Base-by-base conservation (phyloP, 2,797 vertebrate species). In the Malacoctenus gilli region DNA sequence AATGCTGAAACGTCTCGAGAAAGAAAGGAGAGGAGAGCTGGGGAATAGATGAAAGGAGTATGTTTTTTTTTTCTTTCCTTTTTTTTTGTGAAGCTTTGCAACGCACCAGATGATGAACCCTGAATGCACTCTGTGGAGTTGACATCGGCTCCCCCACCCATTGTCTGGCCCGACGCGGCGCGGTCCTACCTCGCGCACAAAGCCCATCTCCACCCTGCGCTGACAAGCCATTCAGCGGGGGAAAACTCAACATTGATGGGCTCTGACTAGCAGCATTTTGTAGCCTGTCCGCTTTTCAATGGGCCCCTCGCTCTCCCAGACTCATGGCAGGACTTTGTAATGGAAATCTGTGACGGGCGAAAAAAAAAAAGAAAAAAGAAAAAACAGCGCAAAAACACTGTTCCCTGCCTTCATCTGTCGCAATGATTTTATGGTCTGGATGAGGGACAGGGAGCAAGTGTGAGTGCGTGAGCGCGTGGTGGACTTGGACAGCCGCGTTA, bases 311-410 rank as follows among this genome's bases (percentile, higher is more conserved):
- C 75, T 77, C 80, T 83, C 79, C 64, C 81, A 78, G 78, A 80
- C 82, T 85, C 83, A 84, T 68, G 69, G 80, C 84, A 80, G 20
- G 77, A 89, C 87, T 87, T 90, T 89, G 87, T 89, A 87, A 90
- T 90, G 88, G 88, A 90, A 89, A 90, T 89, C 59, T 83, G 81
- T 86, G 77, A 84, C 72, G 55, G 82, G 79, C 72, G n/a, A n/a
- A n/a, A n/a, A n/a, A n/a, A n/a, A n/a, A n/a, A n/a, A n/a, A n/a
- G n/a, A n/a, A 77, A n/a, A n/a, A n/a, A n/a, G n/a, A n/a, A n/a
- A 83, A 83, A 87, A 86, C 80, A 77, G 82, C 84, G 82, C 71
- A 80, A 73, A 85, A 87, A 87, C 85, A 85, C 81, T 72, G 84
- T 81, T 81, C 80, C 75, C 81, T 88, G 86, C 79, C 83, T 83